Evolutionary conservation across 1,140 invertebrate genomes (phyloP).

Genomic region (Tyrophagus putrescentiae): DNA sequence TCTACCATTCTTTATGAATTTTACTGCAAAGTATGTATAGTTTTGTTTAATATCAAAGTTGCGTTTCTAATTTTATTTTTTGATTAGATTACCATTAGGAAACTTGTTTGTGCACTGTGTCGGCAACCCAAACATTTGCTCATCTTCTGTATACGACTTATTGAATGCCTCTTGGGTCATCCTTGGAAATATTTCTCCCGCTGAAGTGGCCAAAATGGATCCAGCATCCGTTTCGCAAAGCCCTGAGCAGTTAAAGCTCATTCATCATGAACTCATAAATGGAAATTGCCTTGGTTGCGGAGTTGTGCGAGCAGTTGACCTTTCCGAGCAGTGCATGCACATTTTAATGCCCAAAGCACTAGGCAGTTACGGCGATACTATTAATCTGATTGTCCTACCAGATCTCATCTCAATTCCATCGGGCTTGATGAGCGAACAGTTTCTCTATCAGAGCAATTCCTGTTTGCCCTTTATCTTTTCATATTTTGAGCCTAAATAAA

Average conservation of each 20-base stretch:
- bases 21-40: background rate
- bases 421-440: constrained; percentile 12
- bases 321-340: background rate
- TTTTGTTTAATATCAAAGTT: background rate
- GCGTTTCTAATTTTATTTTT: too few relatives aligned
- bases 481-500: too few relatives aligned
- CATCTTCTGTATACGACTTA: constrained; percentile 7
- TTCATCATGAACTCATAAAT: background rate
- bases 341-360: constrained; percentile 5
- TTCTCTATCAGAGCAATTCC: background rate
- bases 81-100: background rate
- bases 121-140: background rate
- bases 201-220: background rate
- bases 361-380: background rate
- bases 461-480: background rate
- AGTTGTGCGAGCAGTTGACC: constrained; percentile 18
- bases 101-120: constrained; percentile 14
- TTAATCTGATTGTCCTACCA: constrained; percentile 8
- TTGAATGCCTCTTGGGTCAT: constrained; percentile 22
- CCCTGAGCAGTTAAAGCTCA: background rate
- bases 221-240: background rate
- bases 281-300: constrained; percentile 19
- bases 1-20: constrained; percentile 9
- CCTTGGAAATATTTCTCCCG: constrained; percentile 6
- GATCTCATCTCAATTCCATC: constrained; percentile 7